Conservation (phyloP, 2,888 invertebrate genomes). For the Drosophila cognata region DNA sequence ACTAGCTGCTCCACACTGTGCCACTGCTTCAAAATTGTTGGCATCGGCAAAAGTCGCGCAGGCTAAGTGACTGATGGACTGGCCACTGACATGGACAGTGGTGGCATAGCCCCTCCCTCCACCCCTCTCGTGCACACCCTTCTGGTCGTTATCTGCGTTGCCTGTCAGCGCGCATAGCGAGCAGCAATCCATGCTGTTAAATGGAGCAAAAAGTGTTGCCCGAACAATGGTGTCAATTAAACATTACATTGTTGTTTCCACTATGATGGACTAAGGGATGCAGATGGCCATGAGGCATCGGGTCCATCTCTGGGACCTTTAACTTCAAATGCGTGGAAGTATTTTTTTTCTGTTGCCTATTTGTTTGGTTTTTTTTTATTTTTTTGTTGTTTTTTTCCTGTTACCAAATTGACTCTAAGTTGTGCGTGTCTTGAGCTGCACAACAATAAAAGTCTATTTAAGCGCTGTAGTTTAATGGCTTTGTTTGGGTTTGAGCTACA, state of each 20-base stretch:
- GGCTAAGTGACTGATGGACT: conserved; percentile 74
- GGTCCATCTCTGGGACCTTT: conserved; percentile 54
- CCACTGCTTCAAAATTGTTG: conserved; percentile 44
- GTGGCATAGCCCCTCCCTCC: neutral
- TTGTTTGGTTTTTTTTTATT: conserved; percentile 3
- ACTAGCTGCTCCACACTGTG: neutral
- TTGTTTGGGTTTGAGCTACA: conserved; percentile 48
- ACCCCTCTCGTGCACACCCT: neutral
- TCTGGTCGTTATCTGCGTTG: conserved; percentile 66
- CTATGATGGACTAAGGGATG: conserved; percentile 57
- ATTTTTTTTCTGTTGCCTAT: neutral
- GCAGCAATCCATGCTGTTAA: conserved; percentile 74
- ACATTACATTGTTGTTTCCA: conserved; percentile 76
- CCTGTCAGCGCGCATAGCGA: conserved; percentile 58
- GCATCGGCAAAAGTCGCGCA: conserved; percentile 64
- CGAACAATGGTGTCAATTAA: conserved; percentile 82
- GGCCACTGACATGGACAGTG: conserved; percentile 54
- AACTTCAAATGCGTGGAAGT: conserved; percentile 60
- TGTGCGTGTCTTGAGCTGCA: conserved; percentile 54
- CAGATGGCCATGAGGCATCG: conserved; percentile 47
- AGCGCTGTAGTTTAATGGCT: conserved; percentile 64
- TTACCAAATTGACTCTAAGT: conserved; percentile 52
- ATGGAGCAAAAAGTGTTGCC: conserved; percentile 79
- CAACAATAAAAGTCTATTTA: conserved; percentile 68
- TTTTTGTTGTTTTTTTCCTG: conserved; percentile 29